Conservation (phyloP, 2,888 invertebrate genomes). For the Rhimphoctona megacephalus region DNA sequence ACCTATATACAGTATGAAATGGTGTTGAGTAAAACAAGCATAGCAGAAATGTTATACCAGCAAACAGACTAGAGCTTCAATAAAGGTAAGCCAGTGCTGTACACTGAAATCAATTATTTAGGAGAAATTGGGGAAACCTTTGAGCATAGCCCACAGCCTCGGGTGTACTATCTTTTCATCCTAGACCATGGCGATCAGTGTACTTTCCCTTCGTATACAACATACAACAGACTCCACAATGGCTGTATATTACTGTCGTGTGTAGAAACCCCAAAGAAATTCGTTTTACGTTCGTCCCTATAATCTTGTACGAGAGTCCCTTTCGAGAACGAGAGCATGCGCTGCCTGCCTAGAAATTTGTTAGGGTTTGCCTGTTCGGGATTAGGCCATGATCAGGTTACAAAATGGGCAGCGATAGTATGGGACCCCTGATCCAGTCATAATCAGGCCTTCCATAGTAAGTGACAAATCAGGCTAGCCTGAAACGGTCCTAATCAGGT, state of each 20-base stretch:
- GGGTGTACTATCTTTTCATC: conserved; percentile 18
- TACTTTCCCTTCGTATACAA: not conserved
- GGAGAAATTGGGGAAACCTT: conserved; percentile 63
- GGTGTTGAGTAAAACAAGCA: conserved; percentile 29
- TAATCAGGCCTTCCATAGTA: too few species aligned
- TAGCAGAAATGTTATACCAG: conserved; percentile 27
- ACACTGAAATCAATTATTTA: conserved; percentile 63
- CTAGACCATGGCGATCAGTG: not conserved
- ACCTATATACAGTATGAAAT: conserved; percentile 8
- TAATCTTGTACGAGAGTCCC: not conserved
- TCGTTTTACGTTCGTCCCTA: not conserved
- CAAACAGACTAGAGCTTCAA: conserved; percentile 54
- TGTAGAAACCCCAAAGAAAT: not conserved
- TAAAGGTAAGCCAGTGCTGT: conserved; percentile 41
- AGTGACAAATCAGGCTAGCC: too few species aligned
- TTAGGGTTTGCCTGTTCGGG: too few species aligned
- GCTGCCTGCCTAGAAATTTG: too few species aligned
- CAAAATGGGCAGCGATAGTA: too few species aligned
- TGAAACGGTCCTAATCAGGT: too few species aligned
- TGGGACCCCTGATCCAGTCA: too few species aligned
- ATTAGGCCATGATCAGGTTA: too few species aligned
- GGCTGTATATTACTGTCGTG: not conserved
- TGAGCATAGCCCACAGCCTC: conserved; percentile 53
- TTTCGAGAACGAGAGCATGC: not conserved
- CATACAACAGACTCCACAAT: not conserved